phyloP scores from a whole-genome alignment of 2,888 invertebrate species.

The Epistrophella euchroma region DNA sequence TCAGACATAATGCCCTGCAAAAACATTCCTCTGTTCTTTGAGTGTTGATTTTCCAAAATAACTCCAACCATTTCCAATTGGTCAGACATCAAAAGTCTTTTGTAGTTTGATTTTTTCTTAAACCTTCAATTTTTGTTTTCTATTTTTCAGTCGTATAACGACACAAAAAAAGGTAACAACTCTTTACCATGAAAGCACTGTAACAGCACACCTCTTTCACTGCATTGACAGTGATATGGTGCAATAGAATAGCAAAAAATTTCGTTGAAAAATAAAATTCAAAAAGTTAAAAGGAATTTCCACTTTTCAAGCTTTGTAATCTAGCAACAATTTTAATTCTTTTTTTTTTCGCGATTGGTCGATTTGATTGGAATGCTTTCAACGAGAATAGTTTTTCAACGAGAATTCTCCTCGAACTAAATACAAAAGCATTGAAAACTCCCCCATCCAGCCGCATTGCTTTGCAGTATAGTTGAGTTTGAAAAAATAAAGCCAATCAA shows the following conservation, averaged over 20 bases:
- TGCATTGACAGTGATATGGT: slow-evolving; percentile 16
- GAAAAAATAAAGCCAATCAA: slow-evolving; percentile 65
- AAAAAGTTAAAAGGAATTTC: slow-evolving; percentile 39
- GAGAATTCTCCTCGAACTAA: slow-evolving; percentile 51
- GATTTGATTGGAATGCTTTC: slow-evolving; percentile 70
- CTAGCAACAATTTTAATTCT: slow-evolving; percentile 62
- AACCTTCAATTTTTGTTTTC: not conserved
- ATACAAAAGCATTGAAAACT: slow-evolving; percentile 26
- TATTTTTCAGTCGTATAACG: not conserved
- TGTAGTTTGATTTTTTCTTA: slow-evolving; percentile 8
- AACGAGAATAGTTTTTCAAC: slow-evolving; percentile 57
- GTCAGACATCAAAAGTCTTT: slow-evolving; percentile 7
- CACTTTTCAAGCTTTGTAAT: slow-evolving; percentile 56
- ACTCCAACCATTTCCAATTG: not conserved
- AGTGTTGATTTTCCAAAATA: not conserved
- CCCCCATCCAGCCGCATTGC: slow-evolving; percentile 8
- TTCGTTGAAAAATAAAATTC: slow-evolving; percentile 5
- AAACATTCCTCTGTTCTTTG: not conserved
- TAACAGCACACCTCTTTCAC: slow-evolving; percentile 30
- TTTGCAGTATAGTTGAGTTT: slow-evolving; percentile 9
- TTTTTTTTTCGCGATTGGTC: slow-evolving; percentile 8
- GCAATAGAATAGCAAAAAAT: not conserved
- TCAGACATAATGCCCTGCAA: not conserved
- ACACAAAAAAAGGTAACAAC: not conserved
- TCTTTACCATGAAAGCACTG: not conserved